These are phyloP conservation scores for Leptosomus discolor DNA, from an alignment of 2,113 vertebrate species.

Conservation along the genomic window DNA sequence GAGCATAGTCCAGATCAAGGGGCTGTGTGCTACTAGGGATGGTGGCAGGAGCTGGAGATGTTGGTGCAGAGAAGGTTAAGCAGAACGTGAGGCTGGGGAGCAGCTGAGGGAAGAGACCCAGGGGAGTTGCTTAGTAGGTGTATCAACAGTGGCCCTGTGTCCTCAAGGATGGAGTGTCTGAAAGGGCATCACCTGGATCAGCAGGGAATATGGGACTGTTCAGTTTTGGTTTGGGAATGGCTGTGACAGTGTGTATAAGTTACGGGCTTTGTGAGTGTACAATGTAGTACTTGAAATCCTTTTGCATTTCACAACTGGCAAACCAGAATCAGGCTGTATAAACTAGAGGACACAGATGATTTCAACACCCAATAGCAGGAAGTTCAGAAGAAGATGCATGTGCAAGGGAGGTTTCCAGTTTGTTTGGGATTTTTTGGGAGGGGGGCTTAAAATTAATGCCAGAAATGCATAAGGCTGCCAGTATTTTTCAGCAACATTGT, in stretches of 20 bases:
- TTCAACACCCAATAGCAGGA: neutral
- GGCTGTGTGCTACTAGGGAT: neutral
- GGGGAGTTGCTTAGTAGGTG: neutral
- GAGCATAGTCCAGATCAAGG: neutral
- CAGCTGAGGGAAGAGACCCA: neutral
- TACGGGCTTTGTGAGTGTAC: neutral
- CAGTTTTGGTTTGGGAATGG: neutral
- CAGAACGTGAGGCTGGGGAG: neutral
- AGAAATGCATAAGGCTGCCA: neutral
- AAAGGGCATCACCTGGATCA: neutral
- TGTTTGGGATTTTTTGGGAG: neutral
- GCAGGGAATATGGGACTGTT: neutral
- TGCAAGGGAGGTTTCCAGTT: neutral
- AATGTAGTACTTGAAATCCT: neutral
- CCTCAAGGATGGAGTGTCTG: neutral
- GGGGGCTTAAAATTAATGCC: neutral
- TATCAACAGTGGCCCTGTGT: accelerated
- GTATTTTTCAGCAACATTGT: neutral
- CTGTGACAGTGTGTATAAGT: neutral
- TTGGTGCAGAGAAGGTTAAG: neutral
- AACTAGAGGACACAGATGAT: neutral
- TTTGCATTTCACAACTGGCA: neutral
- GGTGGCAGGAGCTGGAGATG: slow-evolving; percentile 1
- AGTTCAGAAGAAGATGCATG: neutral
- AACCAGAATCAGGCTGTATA: neutral